Evolutionary conservation across 2,113 vertebrate genomes (phyloP), one percentile per base, ranked within the genome.

Genomic region (Epinephelus moara): DNA sequence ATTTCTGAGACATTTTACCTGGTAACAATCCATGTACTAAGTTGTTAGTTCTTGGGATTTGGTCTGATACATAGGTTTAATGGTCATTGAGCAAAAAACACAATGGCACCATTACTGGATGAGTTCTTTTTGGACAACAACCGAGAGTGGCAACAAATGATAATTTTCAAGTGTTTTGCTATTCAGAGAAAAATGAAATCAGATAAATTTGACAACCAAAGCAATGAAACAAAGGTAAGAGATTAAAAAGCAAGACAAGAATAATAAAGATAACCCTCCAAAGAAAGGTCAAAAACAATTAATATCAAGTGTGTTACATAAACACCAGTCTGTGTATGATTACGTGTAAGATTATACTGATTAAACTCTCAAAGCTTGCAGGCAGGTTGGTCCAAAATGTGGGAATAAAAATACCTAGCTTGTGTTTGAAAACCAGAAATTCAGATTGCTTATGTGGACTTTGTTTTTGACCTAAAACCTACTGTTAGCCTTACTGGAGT

Each of bases 21-120:
- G 70, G 18, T 62, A 55, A 74, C 62, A 37, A 63, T 52, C 75
- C 37, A 61, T 84, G 15, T 61, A 52, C 17, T 0, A 59, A 27
- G n/a, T 57, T 30, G 15, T 69, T 76, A 75, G 45, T 45, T 70
- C 23, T 68, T 18, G 23, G 17, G 50, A 56, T 47, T 18, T 63
- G 68, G 75, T 42, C 18, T 47, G 23, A 63, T 85, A 81, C 83
- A 85, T 81, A 64, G 49, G n/a, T 72, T 67, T 76, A 78, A 73
- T 64, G 33, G 83, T 85, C 49, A 49, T 30, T 78, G 49, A 47
- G 52, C 56, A 30, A 27, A 66, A 82, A 85, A 68, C 56, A 62
- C 49, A 79, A 71, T 50, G 56, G 61, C 50, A 25, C 47, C 53
- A n/a, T 66, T 59, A 62, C n/a, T 61, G 11, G 23, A 53, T 50